Conservation (phyloP, 1,140 invertebrate genomes). For the Eulimnadia texana region DNA sequence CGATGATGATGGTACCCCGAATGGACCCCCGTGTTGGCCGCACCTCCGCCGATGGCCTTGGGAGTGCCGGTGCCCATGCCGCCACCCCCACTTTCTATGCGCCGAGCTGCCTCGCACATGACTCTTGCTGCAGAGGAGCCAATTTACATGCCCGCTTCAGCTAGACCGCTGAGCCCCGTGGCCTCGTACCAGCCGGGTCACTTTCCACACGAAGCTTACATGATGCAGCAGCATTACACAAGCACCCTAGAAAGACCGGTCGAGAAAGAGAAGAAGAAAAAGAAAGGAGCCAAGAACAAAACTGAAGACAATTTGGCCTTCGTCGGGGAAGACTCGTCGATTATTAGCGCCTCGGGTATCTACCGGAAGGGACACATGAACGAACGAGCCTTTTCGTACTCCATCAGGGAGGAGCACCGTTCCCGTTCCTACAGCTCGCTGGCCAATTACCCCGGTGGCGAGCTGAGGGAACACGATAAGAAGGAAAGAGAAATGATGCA, state of each 20-base stretch:
- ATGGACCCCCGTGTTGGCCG: slow-evolving; percentile 20
- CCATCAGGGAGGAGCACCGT: slow-evolving; percentile 55
- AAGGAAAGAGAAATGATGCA: slow-evolving; percentile 83
- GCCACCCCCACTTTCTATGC: slow-evolving; percentile 28
- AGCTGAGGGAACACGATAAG: slow-evolving; percentile 50
- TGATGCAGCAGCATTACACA: slow-evolving; percentile 42
- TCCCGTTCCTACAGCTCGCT: slow-evolving; percentile 26
- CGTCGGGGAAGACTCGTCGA: slow-evolving; percentile 60
- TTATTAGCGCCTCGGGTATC: slow-evolving; percentile 56
- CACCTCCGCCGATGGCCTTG: slow-evolving; percentile 26
- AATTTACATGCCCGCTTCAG: slow-evolving; percentile 40
- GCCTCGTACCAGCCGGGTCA: slow-evolving; percentile 44
- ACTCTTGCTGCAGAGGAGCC: slow-evolving; percentile 36
- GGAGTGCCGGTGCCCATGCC: slow-evolving; percentile 26
- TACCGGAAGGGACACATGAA: slow-evolving; percentile 81
- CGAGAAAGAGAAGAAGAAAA: slow-evolving; percentile 26
- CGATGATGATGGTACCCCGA: slow-evolving; percentile 7
- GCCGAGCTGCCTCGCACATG: slow-evolving; percentile 18
- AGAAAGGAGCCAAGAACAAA: slow-evolving; percentile 28
- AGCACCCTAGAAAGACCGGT: slow-evolving; percentile 29
- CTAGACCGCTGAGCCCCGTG: slow-evolving; percentile 39
- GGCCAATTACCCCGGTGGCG: slow-evolving; percentile 23
- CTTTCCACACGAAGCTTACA: slow-evolving; percentile 43
- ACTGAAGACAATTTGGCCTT: slow-evolving; percentile 39
- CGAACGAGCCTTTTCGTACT: slow-evolving; percentile 84